A percentile compares a stretch with the other conserved stretches of the same genome.
Evolutionary conservation across 2,113 vertebrate species (phyloP).

Genomic region (Petromus typicus): DNA sequence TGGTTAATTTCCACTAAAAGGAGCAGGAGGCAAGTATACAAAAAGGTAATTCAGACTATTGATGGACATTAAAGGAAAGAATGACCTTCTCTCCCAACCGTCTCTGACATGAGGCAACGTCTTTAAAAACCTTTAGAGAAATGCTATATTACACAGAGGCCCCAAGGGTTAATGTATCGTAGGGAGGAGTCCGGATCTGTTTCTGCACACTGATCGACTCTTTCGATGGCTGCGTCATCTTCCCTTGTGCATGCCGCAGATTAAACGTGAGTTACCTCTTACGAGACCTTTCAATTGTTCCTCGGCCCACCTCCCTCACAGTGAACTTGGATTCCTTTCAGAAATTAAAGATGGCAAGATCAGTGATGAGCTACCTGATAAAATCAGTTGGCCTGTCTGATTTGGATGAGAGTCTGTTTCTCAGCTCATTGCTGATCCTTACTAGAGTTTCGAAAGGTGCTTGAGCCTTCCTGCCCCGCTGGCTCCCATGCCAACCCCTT

Average conservation of each 20-base stretch:
- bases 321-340: background rate
- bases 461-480: background rate
- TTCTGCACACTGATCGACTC: background rate
- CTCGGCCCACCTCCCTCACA: background rate
- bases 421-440: background rate
- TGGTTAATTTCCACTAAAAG: constrained; percentile 12
- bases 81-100: background rate
- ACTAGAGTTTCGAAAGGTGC: background rate
- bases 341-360: background rate
- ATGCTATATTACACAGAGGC: background rate
- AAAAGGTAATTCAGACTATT: background rate
- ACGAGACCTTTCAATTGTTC: background rate
- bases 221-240: background rate
- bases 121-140: background rate
- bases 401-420: background rate
- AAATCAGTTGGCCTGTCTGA: background rate
- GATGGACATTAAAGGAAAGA: background rate
- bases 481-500: background rate
- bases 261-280: background rate
- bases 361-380: background rate
- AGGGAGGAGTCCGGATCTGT: background rate
- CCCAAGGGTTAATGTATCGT: background rate
- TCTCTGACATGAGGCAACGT: background rate
- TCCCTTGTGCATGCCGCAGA: background rate
- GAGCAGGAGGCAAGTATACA: background rate